Base-by-base conservation (phyloP, 2,113 vertebrate species). In the Prionailurus viverrinus region DNA sequence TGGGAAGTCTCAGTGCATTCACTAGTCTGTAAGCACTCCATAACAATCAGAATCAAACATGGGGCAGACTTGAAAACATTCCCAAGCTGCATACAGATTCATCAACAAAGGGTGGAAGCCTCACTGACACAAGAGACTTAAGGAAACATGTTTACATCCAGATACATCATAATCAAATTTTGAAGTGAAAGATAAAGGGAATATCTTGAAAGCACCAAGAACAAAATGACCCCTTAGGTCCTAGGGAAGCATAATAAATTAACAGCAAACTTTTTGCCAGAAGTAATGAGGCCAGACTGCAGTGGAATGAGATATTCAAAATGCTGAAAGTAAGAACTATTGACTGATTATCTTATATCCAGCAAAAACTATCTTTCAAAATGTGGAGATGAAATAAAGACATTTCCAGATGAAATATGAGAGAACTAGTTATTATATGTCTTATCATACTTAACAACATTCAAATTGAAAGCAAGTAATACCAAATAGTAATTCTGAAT, bases 361-460 rank as follows among this genome's bases (percentile, higher is more conserved):
- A 92, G 63, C 79, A 95, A 91, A 86, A 86, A 81, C 25, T 39
- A 58, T 68, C 29, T 85, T 91, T 91, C 1, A 95, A 61, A 85
- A 85, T 61, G 11, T 74, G 29, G 87, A 81, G 48, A 36, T 61
- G 19, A 76, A 66, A 74, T 82, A 39, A 82, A 89, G 14, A 39
- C 3, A 48, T 78, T 73, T 12, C 15, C n/a, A 74, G 41, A 41
- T n/a, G 81, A 92, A 92, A 1, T 23, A n/a, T 81, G 55, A 73
- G 10, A 71, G 23, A 51, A n/a, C 18, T 10, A n/a, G 15, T 69
- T 61, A n/a, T n/a, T 3, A 16, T 4, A 48, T 31, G 3, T 8
- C 31, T 87, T 81, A 41, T 16, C 51, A 48, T 66, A 31, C 13
- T 89, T 89, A 39, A 93, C 55, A 23, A 45, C 11, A 6, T n/a